phyloP scores from a whole-genome alignment of 2,888 invertebrate genomes.

The Acronicta alni region DNA sequence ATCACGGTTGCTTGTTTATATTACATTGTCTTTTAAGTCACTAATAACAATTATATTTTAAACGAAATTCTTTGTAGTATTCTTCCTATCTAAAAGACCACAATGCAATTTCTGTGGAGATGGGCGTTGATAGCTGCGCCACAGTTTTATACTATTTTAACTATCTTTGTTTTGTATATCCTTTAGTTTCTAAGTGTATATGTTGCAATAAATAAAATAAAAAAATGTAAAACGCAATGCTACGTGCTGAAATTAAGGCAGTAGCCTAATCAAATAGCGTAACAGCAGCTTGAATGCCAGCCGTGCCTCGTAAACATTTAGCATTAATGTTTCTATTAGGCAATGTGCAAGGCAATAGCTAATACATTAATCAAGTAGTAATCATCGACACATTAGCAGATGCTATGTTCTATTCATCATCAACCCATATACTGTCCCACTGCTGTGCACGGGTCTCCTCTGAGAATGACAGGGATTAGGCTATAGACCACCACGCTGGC shows the following conservation, averaged over 20 bases:
- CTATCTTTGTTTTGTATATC: no score
- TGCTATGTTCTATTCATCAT: slow-evolving; percentile 19
- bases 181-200: no score
- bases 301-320: slow-evolving; percentile 38
- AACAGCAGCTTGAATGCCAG: slow-evolving; percentile 37
- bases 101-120: no score
- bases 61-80: neutral
- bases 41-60: slow-evolving; percentile 2
- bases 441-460: no score
- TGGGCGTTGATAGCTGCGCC: no score
- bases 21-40: neutral
- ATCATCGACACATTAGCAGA: slow-evolving; percentile 27
- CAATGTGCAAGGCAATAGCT: slow-evolving; percentile 24
- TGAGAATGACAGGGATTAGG: no score
- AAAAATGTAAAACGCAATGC: neutral
- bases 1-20: slow-evolving; percentile 47
- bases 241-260: slow-evolving; percentile 4
- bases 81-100: neutral
- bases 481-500: no score
- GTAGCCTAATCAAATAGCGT: slow-evolving; percentile 16
- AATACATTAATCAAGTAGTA: slow-evolving; percentile 24
- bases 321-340: slow-evolving; percentile 42
- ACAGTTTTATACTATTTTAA: no score
- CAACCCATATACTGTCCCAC: slow-evolving; percentile 19
- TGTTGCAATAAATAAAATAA: no score